Base-by-base conservation (phyloP, 2,113 vertebrate genomes). In the Cololabis saira region DNA sequence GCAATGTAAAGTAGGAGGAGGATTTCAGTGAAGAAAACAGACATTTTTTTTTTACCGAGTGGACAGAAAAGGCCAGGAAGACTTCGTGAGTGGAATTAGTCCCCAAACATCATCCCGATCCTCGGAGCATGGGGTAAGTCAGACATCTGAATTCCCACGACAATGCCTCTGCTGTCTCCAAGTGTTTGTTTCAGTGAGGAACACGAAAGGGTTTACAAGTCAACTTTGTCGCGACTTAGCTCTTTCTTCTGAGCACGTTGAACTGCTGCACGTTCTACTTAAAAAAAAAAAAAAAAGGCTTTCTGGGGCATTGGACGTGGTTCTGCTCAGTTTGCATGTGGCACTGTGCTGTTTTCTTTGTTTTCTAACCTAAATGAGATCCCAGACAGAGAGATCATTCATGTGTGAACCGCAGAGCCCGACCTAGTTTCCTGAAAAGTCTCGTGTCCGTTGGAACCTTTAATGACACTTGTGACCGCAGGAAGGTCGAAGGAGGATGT, bases 41-140 rank as follows among this genome's bases (percentile, higher is more conserved):
- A 16, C 0, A 11, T 40, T 51, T 78, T 61, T 27, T 40, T 51
- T 78, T 61, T 27, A 43, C 19, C 61, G 58, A 45, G 18, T 4
- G 13, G 44, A 12, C 3, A 33, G 2, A 54, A 53, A 54, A 44
- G 30, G 44, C 57, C 48, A 18, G 11, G 61, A 65, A 68, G 61
- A 61, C 64, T 63, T 73, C 37, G 21, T 51, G 69, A 81, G 62
- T 54, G 73, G 66, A 77, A 70, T 14, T 49, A 48, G 47, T 47
- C 33, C 19, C 9, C 10, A 14, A 56, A 75, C 61, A 68, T 58
- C 76, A 81, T 56, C 70, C 57, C 65, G 70, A 77, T 76, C 76
- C 40, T 74, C 78, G 65, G 82, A 90, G 86, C 67, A 90, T 90
- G 88, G 88, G 86, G 88, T 90, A 69, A 90, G 88, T 90, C 80